Base-by-base conservation (phyloP, 2,113 vertebrate genomes). In the Albula goreensis region DNA sequence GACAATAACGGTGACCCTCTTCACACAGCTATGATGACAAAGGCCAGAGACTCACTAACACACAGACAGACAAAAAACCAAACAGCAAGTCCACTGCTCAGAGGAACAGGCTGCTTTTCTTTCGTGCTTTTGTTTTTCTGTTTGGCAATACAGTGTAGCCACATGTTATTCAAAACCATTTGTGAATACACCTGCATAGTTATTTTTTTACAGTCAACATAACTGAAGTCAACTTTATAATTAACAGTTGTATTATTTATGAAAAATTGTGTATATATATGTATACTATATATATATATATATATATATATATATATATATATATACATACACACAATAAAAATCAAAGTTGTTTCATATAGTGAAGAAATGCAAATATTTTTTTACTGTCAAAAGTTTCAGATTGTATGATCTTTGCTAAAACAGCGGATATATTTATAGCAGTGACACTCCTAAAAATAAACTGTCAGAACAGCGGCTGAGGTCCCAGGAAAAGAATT, bases 1-100 rank as follows among this genome's bases (percentile, higher is more conserved):
- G 97, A 96, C 91, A 13, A 89, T 96, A 9, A 87, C 90, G 1
- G 90, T 83, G 25, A 88, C 91, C 0, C 88, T 93, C 31, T 66
- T 53, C 81, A 80, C n/a, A 81, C 41, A 50, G 12, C 56, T 80
- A 85, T 85, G 85, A 81, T 81, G 22, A 31, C 41, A 12, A 12
- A 78, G 1, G 3, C 49, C 53, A 81, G 17, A 25, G 78, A 85
- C 78, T 60, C 19, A 51, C 56, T 63, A 49, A 51, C 66, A 77
- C 66, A 84, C 70, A 78, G 50, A 48, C 50, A 79, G 66, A 1
- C 17, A 80, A 13, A 66, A 49, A 79, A 60, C 50, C 41, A 60
- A 80, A 19, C 7, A 51, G 22, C 11, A 70, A 31, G 8, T 74
- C 3, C 9, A 41, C 49, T 41, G 77, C 17, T 2, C 52, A 51